Percentiles rank a stretch among this genome's conserved stretches.
These are phyloP conservation scores for Sycophila texana DNA, from an alignment of 2,888 invertebrate genomes.

Conservation along the genomic window DNA sequence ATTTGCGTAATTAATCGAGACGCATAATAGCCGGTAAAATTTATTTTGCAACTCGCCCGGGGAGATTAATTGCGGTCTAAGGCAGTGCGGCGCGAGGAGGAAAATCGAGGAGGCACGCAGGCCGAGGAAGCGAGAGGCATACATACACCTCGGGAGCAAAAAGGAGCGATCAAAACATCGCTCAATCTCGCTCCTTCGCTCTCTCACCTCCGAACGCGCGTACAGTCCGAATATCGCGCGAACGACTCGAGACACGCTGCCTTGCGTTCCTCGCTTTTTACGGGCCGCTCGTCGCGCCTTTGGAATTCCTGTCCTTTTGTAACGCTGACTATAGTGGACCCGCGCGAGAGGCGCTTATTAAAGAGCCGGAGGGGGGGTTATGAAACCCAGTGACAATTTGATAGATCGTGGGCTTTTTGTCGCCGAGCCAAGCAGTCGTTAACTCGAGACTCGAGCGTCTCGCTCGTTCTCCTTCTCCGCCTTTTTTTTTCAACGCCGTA, in stretches of 20 bases:
- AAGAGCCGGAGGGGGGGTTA: conserved; percentile 58
- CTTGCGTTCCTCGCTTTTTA: conserved; percentile 9
- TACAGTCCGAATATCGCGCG: conserved; percentile 32
- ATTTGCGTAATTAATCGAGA: conserved; percentile 55
- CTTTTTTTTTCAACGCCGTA: not conserved
- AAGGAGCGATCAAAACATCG: conserved; percentile 51
- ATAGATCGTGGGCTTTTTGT: conserved; percentile 69
- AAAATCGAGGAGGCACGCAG: not conserved
- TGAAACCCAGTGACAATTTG: conserved; percentile 72
- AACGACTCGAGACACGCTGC: not conserved
- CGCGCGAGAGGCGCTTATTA: conserved; percentile 66
- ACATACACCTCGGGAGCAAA: not conserved
- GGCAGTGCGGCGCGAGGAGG: not conserved
- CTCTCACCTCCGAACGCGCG: conserved; percentile 9
- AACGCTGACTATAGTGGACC: conserved; percentile 18
- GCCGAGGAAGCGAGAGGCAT: not conserved
- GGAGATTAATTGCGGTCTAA: conserved; percentile 53
- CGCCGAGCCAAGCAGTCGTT: conserved; percentile 54
- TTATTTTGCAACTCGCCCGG: conserved; percentile 48
- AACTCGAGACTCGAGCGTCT: conserved; percentile 31
- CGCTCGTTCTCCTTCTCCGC: not conserved
- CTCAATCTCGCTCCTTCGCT: conserved; percentile 45
- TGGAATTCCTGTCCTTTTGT: conserved; percentile 35
- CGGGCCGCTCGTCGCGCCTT: not conserved
- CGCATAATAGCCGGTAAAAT: conserved; percentile 52